These are phyloP conservation scores for Ondatra zibethicus DNA, from an alignment of 2,113 vertebrate genomes.

Conservation along the genomic window DNA sequence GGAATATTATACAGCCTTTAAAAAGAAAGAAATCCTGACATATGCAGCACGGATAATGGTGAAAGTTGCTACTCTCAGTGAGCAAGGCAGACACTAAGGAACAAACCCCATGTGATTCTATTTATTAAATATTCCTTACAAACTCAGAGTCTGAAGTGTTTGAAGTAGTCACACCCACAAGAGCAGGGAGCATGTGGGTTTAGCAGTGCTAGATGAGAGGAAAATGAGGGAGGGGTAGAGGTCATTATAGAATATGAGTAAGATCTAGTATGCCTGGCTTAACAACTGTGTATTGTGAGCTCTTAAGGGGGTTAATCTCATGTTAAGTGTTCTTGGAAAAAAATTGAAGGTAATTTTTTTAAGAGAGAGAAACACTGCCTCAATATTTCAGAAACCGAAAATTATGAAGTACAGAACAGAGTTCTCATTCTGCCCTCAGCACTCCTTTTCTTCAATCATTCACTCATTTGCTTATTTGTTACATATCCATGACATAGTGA, in stretches of 20 bases:
- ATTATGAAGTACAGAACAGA: not conserved
- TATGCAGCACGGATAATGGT: not conserved
- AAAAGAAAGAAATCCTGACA: not conserved
- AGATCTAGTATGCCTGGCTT: not conserved
- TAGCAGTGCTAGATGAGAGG: not conserved
- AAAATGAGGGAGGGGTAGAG: not conserved
- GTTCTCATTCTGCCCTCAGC: not conserved
- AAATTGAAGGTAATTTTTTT: not conserved
- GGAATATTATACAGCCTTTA: not conserved
- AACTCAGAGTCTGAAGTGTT: not conserved
- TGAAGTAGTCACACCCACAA: not conserved
- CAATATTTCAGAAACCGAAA: slow-evolving; percentile 4
- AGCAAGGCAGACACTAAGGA: not conserved
- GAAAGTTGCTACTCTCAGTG: not conserved
- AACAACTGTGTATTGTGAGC: not conserved
- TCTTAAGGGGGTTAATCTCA: not conserved
- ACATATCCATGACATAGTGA: not conserved
- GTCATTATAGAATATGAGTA: not conserved
- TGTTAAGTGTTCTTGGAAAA: not conserved
- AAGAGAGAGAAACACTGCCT: not conserved
- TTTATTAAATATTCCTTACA: not conserved
- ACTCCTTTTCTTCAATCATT: not conserved
- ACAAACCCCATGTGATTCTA: not conserved
- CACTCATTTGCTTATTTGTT: not conserved
- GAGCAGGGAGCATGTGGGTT: not conserved